Evolutionary conservation across 1,140 invertebrate species (phyloP).

Genomic region (Drosophila teissieri): DNA sequence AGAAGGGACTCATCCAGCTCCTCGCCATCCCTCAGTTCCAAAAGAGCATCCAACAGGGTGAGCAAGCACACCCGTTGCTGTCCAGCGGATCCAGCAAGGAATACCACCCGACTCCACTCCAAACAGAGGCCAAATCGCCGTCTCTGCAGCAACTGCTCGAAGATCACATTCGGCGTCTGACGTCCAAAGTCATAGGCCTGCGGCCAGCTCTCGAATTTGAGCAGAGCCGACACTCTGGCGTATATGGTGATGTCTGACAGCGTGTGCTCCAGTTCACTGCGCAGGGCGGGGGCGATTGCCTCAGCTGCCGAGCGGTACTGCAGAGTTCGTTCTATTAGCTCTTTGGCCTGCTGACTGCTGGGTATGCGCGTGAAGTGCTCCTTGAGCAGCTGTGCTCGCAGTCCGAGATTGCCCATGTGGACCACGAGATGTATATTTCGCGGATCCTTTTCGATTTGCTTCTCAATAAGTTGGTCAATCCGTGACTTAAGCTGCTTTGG

Average conservation of each 20-base stretch:
- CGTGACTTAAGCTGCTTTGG: not conserved
- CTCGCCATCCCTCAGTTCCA: conserved; percentile 61
- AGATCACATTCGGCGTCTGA: conserved; percentile 85
- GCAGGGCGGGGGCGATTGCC: conserved; percentile 66
- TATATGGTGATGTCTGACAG: conserved; percentile 85
- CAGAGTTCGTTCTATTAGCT: conserved; percentile 72
- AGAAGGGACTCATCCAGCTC: conserved; percentile 84
- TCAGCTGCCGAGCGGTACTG: conserved; percentile 59
- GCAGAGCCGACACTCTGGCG: conserved; percentile 81
- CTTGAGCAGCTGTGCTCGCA: conserved; percentile 77
- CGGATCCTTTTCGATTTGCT: conserved; percentile 61
- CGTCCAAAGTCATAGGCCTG: conserved; percentile 85
- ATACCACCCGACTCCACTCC: conserved; percentile 87
- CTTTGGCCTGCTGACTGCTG: conserved; percentile 68
- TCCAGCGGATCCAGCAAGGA: conserved; percentile 78
- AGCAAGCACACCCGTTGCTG: conserved; percentile 62
- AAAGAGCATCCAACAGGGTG: conserved; percentile 55
- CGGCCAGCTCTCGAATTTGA: conserved; percentile 85
- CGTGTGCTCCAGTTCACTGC: conserved; percentile 74
- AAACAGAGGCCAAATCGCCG: conserved; percentile 87
- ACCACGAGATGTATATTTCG: conserved; percentile 55
- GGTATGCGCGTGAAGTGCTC: conserved; percentile 79
- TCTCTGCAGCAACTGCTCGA: conserved; percentile 84
- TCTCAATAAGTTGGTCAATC: conserved; percentile 51
- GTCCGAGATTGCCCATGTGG: conserved; percentile 67